Evolutionary conservation across 2,113 vertebrate species (phyloP).

Genomic region (Pholis gunnellus): DNA sequence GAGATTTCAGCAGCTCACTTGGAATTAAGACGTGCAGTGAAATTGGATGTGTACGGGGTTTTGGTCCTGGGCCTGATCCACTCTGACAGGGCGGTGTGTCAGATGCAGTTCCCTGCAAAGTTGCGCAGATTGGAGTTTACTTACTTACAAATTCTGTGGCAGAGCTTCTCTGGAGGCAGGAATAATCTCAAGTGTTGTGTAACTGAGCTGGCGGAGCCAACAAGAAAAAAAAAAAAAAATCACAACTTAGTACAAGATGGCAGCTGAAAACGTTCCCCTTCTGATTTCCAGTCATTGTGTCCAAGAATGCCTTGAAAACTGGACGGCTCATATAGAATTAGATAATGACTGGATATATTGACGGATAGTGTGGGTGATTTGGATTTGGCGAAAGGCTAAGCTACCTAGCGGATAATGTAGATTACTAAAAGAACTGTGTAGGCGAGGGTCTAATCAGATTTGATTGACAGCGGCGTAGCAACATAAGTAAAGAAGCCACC

Average conservation of each 20-base stretch:
- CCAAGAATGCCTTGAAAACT: neutral
- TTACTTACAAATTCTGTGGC: conserved; percentile 3
- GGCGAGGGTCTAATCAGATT: neutral
- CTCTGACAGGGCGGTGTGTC: conserved; percentile 56
- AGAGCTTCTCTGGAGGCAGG: conserved; percentile 29
- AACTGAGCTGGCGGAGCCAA: conserved; percentile 25
- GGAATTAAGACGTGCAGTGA: conserved; percentile 47
- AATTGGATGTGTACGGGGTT: conserved; percentile 51
- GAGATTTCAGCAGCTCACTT: conserved; percentile 40
- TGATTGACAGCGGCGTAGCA: neutral
- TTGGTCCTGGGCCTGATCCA: conserved; percentile 48
- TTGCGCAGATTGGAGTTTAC: conserved; percentile 48
- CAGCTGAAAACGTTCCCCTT: conserved; percentile 10
- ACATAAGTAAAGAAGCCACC: too few species aligned
- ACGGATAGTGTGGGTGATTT: neutral
- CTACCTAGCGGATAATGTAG: neutral
- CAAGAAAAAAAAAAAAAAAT: neutral
- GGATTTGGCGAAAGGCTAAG: neutral
- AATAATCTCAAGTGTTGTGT: conserved; percentile 39
- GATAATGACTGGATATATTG: neutral
- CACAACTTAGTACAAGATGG: conserved; percentile 16
- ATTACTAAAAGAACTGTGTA: neutral
- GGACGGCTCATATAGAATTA: neutral
- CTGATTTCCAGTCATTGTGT: neutral
- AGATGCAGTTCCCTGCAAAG: conserved; percentile 43